These are phyloP conservation scores for Balanococcus diminutus DNA, from an alignment of 2,888 invertebrate species.

Conservation along the genomic window DNA sequence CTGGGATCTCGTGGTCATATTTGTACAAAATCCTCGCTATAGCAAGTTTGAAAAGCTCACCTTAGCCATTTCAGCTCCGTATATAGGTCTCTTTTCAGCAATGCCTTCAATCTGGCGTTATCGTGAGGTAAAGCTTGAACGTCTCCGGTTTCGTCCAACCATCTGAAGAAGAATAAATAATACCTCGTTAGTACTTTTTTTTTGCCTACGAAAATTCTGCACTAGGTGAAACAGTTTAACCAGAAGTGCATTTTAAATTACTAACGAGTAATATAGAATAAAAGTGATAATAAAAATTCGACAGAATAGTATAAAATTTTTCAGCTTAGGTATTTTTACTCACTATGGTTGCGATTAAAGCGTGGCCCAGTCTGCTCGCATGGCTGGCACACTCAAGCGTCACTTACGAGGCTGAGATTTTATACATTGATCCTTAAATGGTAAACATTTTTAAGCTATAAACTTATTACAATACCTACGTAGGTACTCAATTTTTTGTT, in stretches of 20 bases:
- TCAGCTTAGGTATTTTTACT: background rate
- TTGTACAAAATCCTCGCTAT: background rate
- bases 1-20: background rate
- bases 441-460: slow-evolving; percentile 33
- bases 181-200: background rate
- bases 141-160: slow-evolving; percentile 58
- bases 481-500: background rate
- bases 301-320: background rate
- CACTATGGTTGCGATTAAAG: slow-evolving; percentile 13
- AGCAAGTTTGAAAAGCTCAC: slow-evolving; percentile 61
- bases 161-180: slow-evolving; percentile 57
- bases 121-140: slow-evolving; percentile 38
- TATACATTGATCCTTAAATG: background rate
- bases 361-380: slow-evolving; percentile 28
- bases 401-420: background rate
- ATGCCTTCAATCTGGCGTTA: slow-evolving; percentile 44
- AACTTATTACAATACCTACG: background rate
- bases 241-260: background rate
- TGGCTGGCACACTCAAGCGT: slow-evolving; percentile 26
- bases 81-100: slow-evolving; percentile 64
- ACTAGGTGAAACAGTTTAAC: background rate
- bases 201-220: background rate
- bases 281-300: background rate
- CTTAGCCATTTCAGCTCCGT: slow-evolving; percentile 76
- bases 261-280: background rate